Conservation (phyloP, 2,888 invertebrate genomes). For the Hyposoter dolosus region DNA sequence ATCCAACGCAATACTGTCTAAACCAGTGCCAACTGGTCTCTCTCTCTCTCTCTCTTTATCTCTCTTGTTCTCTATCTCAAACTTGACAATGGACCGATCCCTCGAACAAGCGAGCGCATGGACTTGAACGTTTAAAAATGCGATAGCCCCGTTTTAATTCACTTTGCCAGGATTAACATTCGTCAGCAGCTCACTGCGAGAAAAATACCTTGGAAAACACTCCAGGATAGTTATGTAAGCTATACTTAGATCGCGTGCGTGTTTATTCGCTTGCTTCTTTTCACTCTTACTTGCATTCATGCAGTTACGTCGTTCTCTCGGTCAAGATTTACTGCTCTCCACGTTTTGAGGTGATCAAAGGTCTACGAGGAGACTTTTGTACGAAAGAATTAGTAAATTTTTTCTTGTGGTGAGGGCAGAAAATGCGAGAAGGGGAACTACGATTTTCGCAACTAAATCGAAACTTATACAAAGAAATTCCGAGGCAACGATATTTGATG, state of each 20-base stretch:
- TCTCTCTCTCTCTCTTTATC: constrained; percentile 1
- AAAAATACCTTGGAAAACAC: constrained; percentile 34
- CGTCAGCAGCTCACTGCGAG: constrained; percentile 25
- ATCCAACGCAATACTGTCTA: neutral
- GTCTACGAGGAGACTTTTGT: neutral
- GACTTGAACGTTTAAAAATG: constrained; percentile 76
- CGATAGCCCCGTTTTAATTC: constrained; percentile 67
- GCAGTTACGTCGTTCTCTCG: neutral
- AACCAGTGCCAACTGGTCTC: neutral
- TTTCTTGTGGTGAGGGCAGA: too few relatives aligned
- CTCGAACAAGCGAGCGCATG: constrained; percentile 70
- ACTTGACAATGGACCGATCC: constrained; percentile 80
- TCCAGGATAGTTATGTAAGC: constrained; percentile 72
- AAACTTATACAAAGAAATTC: too few relatives aligned
- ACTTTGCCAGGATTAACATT: constrained; percentile 30
- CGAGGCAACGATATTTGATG: too few relatives aligned
- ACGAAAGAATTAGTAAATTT: too few relatives aligned
- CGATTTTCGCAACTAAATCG: too few relatives aligned
- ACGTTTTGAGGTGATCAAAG: neutral
- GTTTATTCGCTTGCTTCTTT: constrained; percentile 1
- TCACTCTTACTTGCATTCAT: neutral
- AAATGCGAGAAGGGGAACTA: too few relatives aligned
- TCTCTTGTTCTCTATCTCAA: constrained; percentile 70
- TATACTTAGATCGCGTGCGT: constrained; percentile 66
- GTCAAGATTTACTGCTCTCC: neutral